Evolutionary conservation across 2,113 vertebrate genomes (phyloP), one percentile per base, ranked within the genome.

Genomic region (Pseudopipra pipra): DNA sequence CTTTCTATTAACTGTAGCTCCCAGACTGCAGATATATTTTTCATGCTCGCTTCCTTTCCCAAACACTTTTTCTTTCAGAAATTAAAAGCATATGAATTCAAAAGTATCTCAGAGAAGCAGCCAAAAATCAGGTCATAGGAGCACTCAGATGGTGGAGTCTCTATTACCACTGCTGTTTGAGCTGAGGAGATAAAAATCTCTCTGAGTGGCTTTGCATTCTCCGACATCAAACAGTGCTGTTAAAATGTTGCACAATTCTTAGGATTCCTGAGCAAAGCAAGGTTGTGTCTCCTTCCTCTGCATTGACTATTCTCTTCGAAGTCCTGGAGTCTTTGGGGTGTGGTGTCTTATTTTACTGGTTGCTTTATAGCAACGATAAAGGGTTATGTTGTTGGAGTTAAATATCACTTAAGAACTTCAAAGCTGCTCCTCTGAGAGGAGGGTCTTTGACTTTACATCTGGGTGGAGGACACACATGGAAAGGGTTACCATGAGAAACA

Each of bases 371-470:
- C 44, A 70, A 6, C 28, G 44, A 85, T 78, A 95, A 93, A 95
- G 62, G 35, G 77, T 79, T 87, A 71, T 93, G 74, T 68, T 86
- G 24, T 89, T 95, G 81, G 73, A 93, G 75, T 93, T 91, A 96
- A 96, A 87, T 96, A 94, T 95, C 87, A 90, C 83, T 85, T 81
- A 87, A 88, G 62, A 82, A 90, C 96, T 97, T 97, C 94, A 96
- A 96, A 97, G 96, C 74, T 74, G 43, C 66, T 95, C 79, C 51
- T 97, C 62, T 93, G 87, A 90, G 95, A 95, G 46, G 70, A 92
- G 70, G 33, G 76, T 88, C 90, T 94, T 89, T 94, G 91, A 85
- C 89, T 96, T 95, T 97, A 90, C 88, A 73, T 93, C 93, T 95
- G 95, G 85, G 76, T 91, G 81, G 72, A 89, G 80, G 73, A 79